phyloP scores from a whole-genome alignment of 2,797 vertebrate species.

The Coregonus suidteri region DNA sequence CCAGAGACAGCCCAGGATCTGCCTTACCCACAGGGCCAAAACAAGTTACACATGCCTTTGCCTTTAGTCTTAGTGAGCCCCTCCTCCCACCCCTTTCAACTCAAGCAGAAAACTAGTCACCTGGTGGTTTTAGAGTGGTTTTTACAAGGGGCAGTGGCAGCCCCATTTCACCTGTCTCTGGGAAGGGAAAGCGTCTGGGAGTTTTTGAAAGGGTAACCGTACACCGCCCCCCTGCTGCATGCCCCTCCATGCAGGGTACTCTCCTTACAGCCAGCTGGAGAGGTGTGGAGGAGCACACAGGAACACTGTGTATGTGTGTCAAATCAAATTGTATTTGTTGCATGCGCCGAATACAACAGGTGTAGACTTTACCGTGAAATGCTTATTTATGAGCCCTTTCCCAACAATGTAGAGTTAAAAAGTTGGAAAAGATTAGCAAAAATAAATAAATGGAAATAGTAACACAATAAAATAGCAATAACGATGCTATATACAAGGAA shows the following conservation, averaged over 20 bases:
- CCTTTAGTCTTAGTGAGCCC: slow-evolving; percentile 7
- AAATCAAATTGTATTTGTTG: neutral
- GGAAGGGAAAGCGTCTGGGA: slow-evolving; percentile 18
- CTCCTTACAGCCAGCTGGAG: slow-evolving; percentile 57
- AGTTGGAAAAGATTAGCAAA: too few relatives aligned
- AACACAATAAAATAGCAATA: too few relatives aligned
- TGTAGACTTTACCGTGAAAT: too few relatives aligned
- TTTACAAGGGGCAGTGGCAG: slow-evolving; percentile 44
- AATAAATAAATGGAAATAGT: too few relatives aligned
- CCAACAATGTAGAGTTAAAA: too few relatives aligned
- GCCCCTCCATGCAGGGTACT: slow-evolving; percentile 40
- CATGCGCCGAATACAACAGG: neutral
- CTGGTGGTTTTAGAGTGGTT: slow-evolving; percentile 35
- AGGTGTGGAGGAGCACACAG: slow-evolving; percentile 45
- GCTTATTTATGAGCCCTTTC: slow-evolving; percentile 5
- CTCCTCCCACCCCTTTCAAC: neutral
- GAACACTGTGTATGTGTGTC: slow-evolving; percentile 14
- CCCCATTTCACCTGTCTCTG: slow-evolving; percentile 40
- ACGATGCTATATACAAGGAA: too few relatives aligned
- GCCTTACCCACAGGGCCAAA: slow-evolving; percentile 7
- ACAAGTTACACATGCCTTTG: slow-evolving; percentile 35
- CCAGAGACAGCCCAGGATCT: slow-evolving; percentile 11
- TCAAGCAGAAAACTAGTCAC: slow-evolving; percentile 48
- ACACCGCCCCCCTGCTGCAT: slow-evolving; percentile 49
- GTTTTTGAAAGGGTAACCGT: slow-evolving; percentile 50